Percentiles rank a stretch among this genome's conserved stretches.
phyloP scores from a whole-genome alignment of 2,797 vertebrate genomes.

The Masticophis lateralis region DNA sequence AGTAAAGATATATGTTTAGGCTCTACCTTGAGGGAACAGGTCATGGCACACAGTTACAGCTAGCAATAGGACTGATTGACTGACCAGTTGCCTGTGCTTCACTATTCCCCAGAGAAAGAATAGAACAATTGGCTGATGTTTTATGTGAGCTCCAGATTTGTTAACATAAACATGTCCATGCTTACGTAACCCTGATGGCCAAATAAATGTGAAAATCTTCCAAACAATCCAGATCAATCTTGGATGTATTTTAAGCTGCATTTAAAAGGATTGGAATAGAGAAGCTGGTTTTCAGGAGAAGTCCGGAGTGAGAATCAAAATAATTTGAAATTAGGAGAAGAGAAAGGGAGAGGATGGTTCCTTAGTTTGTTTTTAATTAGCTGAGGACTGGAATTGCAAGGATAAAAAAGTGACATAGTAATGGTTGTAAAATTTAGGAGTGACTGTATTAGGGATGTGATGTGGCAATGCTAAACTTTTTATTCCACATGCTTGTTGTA shows the following conservation, averaged over 20 bases:
- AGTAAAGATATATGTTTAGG: not conserved
- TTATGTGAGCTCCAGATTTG: not conserved
- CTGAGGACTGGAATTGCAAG: conserved; percentile 32
- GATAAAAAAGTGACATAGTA: conserved; percentile 54
- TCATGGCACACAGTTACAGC: not conserved
- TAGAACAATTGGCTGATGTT: not conserved
- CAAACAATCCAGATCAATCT: not conserved
- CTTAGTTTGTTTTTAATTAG: conserved; percentile 52
- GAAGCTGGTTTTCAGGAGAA: not conserved
- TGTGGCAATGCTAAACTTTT: conserved; percentile 38
- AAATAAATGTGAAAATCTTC: not conserved
- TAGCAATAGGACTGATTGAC: not conserved
- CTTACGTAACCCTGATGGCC: not conserved
- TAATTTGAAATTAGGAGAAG: conserved; percentile 35
- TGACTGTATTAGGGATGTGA: conserved; percentile 29
- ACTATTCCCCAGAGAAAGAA: not conserved
- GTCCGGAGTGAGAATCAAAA: conserved; percentile 5
- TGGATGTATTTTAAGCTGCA: not conserved
- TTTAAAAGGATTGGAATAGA: not conserved
- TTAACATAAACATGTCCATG: not conserved
- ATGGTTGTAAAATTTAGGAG: conserved; percentile 53
- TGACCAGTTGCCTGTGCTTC: not conserved
- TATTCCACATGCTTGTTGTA: conserved; percentile 42
- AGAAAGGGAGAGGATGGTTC: conserved; percentile 26
- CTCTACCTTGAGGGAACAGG: not conserved